Evolutionary conservation across 2,113 vertebrate species (phyloP).

Genomic region (Notothenia rossii): DNA sequence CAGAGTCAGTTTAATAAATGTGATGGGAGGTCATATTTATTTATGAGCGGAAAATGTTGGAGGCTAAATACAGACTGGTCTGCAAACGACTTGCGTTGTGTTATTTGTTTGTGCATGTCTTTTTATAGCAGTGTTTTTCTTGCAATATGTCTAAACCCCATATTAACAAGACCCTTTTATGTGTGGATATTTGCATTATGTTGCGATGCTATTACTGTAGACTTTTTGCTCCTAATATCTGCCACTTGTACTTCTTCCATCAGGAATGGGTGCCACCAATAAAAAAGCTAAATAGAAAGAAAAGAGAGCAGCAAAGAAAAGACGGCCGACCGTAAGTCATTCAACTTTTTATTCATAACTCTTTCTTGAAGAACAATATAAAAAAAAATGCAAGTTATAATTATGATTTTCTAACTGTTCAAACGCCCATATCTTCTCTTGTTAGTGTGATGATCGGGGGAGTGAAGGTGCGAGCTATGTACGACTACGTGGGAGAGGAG

Average conservation of each 20-base stretch:
- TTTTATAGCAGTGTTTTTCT: too few species aligned
- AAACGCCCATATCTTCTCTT: slow-evolving; percentile 10
- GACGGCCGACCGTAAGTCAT: slow-evolving; percentile 77
- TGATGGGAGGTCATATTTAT: too few species aligned
- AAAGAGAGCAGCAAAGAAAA: slow-evolving; percentile 76
- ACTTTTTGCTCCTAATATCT: neutral
- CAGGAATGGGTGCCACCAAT: slow-evolving; percentile 87
- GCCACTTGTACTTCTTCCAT: neutral
- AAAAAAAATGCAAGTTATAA: neutral
- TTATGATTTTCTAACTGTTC: neutral
- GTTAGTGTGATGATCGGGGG: slow-evolving; percentile 85
- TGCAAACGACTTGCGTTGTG: too few species aligned
- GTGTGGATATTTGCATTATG: neutral
- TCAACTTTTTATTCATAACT: neutral
- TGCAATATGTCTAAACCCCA: neutral
- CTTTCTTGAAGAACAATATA: neutral
- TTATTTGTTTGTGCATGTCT: too few species aligned
- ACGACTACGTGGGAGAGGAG: slow-evolving; percentile 83
- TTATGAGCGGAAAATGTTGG: too few species aligned
- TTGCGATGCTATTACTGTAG: neutral
- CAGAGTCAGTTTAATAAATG: too few species aligned
- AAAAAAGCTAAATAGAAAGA: slow-evolving; percentile 84
- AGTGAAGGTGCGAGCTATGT: slow-evolving; percentile 84
- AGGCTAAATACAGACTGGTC: too few species aligned
- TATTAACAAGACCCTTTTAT: neutral